phyloP scores from a whole-genome alignment of 2,797 vertebrate genomes.

The Anabas testudineus region DNA sequence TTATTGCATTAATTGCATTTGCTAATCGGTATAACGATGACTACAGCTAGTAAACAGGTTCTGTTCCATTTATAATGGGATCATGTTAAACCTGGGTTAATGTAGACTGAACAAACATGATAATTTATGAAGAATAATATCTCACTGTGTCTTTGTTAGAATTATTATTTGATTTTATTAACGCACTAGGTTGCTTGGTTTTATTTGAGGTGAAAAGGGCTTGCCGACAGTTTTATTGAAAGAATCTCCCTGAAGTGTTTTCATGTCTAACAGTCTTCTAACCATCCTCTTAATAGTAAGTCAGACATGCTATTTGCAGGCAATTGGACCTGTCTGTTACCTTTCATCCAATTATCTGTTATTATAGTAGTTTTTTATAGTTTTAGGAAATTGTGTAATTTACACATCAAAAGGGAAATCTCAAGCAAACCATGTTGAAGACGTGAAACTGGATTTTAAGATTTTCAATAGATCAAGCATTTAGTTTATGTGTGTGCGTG shows the following conservation, averaged over 20 bases:
- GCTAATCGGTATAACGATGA: no score
- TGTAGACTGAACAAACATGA: background rate
- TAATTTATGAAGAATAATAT: background rate
- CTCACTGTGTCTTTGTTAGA: background rate
- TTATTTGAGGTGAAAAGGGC: background rate
- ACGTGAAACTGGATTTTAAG: no score
- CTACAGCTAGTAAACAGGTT: background rate
- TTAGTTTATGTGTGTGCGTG: background rate
- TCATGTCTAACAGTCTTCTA: no score
- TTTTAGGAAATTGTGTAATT: background rate
- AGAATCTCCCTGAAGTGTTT: no score
- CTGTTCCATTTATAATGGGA: background rate
- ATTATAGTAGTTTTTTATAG: background rate
- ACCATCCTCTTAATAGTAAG: background rate
- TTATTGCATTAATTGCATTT: no score
- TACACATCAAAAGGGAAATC: background rate
- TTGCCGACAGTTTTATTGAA: background rate
- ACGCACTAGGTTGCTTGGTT: background rate
- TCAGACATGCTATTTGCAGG: background rate
- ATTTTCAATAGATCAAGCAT: background rate
- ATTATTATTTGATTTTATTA: no score
- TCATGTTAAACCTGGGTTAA: background rate
- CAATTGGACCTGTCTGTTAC: background rate
- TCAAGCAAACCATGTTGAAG: background rate
- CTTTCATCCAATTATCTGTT: background rate